Evolutionary conservation across 2,113 vertebrate species (phyloP), one percentile per base, ranked within the genome.

Genomic region (Aspidoscelis tigris): DNA sequence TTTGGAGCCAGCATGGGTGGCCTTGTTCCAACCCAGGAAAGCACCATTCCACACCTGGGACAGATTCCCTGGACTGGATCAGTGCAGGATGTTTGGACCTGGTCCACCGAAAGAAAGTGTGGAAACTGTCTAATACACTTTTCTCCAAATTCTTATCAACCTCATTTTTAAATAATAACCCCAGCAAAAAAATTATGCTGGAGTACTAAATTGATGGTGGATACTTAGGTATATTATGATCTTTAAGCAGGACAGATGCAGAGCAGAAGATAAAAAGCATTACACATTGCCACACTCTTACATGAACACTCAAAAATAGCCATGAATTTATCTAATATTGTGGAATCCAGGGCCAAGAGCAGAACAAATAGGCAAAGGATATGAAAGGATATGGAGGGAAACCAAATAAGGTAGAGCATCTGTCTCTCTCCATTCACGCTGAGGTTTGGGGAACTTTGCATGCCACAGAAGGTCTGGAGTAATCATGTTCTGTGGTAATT

Each of bases 381-480:
- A 58, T 61, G 71, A 53, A 53, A 18, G n/a, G 18, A 68, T 70
- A 72, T 3, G 33, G 39, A 72, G 50, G 68, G 24, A 53, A 43
- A 71, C 21, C 50, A 73, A 53, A 61, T 61, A 16, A 58, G 24
- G 44, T 75, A 55, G 71, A 92, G 90, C 87, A 93, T 89, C 80
- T 89, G 83, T 76, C 69, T 82, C 55, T 89, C 72, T 0, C 0
- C 55, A 86, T 77, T 58, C 14, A 65, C 70, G 81, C 66, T 86
- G 87, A 89, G 33, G 74, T 78, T 80, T 91, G 84, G 58, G 66
- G 85, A 79, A n/a, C 81, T 44, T 80, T 81, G 64, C 80, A 91
- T 93, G 86, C 91, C 88, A 73, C 75, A 91, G 86, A 86, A 91
- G 87, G 89, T 84, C 66, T 66, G 81, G 69, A 84, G 66, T 79